These are phyloP conservation scores for Actinopyga echinites DNA, from an alignment of 53 echinoderm and acorn worm genomes.

Conservation along the genomic window DNA sequence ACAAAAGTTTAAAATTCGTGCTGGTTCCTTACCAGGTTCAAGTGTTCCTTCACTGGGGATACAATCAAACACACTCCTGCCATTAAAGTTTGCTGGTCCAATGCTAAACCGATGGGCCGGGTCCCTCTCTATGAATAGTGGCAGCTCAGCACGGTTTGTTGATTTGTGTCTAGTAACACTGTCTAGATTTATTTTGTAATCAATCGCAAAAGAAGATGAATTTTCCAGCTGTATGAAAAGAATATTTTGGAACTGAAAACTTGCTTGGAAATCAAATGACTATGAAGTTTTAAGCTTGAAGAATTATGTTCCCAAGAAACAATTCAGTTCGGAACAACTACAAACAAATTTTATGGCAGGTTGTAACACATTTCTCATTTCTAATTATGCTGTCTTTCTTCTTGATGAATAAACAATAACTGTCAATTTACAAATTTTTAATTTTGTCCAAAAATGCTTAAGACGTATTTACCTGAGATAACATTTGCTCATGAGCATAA, in stretches of 20 bases:
- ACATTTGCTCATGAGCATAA: too few species aligned
- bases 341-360: too few species aligned
- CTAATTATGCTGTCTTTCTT: too few species aligned
- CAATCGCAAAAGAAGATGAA: constrained; percentile 81
- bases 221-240: constrained; percentile 79
- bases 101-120: constrained; percentile 20
- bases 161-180: constrained; percentile 78
- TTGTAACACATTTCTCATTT: too few species aligned
- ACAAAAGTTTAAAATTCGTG: neutral
- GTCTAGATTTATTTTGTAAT: constrained; percentile 79
- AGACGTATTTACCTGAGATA: too few species aligned
- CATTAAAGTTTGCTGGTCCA: constrained; percentile 83
- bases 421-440: too few species aligned
- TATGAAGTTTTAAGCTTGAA: too few species aligned
- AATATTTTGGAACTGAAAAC: neutral
- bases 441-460: too few species aligned
- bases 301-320: neutral
- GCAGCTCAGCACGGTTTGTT: constrained; percentile 63
- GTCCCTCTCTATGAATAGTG: constrained; percentile 66
- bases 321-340: neutral
- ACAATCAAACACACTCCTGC: constrained; percentile 97
- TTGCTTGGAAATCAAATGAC: too few species aligned
- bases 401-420: too few species aligned
- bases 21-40: constrained; percentile 71
- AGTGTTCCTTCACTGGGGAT: constrained; percentile 83